A percentile compares a stretch with the other conserved stretches of the same genome.
phyloP scores from a whole-genome alignment of 1,140 invertebrate species.

The Plectrocnemia conspersa region DNA sequence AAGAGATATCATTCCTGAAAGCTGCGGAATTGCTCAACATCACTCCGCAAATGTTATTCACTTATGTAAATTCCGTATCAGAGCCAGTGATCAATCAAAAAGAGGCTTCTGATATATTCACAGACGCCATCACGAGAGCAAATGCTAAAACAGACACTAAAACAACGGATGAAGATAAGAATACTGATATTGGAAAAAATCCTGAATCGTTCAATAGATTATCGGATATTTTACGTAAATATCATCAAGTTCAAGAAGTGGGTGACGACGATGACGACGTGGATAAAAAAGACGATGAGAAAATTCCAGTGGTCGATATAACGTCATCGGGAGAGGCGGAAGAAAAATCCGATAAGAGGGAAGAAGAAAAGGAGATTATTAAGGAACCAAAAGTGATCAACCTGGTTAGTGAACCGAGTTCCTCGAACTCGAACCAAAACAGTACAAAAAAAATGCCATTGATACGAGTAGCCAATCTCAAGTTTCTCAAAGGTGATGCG shows the following conservation, averaged over 20 bases:
- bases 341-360: neutral
- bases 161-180: neutral
- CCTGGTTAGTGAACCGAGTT: neutral
- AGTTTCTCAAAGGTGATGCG: constrained; percentile 17
- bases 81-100: constrained; percentile 16
- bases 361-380: neutral
- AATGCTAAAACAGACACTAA: neutral
- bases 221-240: constrained; percentile 16
- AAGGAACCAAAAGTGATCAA: neutral
- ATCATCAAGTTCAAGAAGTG: constrained; percentile 3
- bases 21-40: constrained; percentile 70
- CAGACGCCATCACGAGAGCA: neutral
- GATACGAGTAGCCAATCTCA: constrained; percentile 20
- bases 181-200: too few relatives aligned
- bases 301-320: too few relatives aligned
- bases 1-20: constrained; percentile 64
- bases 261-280: constrained; percentile 3
- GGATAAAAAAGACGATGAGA: too few relatives aligned
- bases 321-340: neutral
- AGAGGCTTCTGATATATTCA: constrained; percentile 12
- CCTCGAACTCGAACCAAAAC: neutral
- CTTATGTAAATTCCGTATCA: constrained; percentile 49
- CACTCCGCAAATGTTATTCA: constrained; percentile 65
- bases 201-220: constrained; percentile 13
- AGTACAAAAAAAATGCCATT: constrained; percentile 15